Evolutionary conservation across 2,888 invertebrate genomes (phyloP).

Genomic region (Eristalis arbustorum): DNA sequence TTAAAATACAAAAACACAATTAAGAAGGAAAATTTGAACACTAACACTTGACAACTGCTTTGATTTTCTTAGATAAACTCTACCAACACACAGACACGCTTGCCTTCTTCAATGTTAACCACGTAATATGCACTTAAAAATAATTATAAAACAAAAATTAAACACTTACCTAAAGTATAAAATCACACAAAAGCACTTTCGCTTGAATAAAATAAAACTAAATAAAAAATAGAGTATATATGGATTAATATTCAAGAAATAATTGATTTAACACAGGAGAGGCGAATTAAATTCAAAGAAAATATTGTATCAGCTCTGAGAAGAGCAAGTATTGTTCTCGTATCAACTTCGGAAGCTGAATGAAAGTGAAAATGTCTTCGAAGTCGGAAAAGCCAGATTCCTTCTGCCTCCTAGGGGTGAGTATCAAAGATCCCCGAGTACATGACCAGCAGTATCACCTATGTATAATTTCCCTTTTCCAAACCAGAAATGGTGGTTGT

Average conservation of each 20-base stretch:
- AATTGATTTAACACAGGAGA: neutral
- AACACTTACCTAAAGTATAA: conserved; percentile 44
- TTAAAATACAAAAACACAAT: no score
- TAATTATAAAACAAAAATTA: neutral
- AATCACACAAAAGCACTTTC: neutral
- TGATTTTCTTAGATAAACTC: no score
- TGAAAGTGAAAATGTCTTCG: conserved; percentile 67
- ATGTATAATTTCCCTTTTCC: neutral
- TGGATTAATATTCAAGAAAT: conserved; percentile 15
- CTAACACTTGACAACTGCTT: no score
- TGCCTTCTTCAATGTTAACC: neutral
- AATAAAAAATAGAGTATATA: conserved; percentile 11
- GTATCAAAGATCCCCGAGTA: neutral
- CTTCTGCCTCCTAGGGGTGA: neutral
- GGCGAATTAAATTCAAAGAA: conserved; percentile 8
- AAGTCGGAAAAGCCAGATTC: neutral
- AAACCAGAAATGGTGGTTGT: conserved; percentile 13
- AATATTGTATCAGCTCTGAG: neutral
- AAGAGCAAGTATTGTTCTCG: conserved; percentile 49
- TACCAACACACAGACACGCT: neutral
- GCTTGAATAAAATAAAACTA: conserved; percentile 15
- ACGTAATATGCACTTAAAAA: neutral
- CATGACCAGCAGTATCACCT: neutral
- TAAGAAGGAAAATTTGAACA: no score
- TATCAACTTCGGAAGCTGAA: conserved; percentile 78